Conservation (phyloP, 2,113 vertebrate species). For the Nymphicus hollandicus region DNA sequence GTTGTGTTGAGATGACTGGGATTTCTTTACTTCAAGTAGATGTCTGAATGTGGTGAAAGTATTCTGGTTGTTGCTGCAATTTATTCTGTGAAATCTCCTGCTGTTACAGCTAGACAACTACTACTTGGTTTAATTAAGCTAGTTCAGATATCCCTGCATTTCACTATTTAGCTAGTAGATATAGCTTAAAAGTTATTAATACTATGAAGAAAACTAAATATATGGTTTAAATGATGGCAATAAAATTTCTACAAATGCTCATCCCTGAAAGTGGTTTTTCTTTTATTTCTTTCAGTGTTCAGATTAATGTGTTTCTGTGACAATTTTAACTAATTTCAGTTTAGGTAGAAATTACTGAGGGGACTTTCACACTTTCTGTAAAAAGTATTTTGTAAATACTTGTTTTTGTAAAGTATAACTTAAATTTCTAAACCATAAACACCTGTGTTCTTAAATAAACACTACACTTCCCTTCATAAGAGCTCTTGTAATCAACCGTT, state of each 20-base stretch:
- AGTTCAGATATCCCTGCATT: background rate
- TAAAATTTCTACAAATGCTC: background rate
- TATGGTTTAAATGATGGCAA: background rate
- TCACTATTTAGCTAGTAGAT: background rate
- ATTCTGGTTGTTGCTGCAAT: background rate
- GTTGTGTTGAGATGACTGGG: background rate
- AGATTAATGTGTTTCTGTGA: background rate
- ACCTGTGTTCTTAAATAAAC: background rate
- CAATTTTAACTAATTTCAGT: background rate
- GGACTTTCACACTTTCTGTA: background rate
- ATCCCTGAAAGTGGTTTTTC: background rate
- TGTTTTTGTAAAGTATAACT: background rate
- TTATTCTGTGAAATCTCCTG: background rate
- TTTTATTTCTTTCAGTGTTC: background rate
- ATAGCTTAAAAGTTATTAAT: background rate
- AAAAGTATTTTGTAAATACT: background rate
- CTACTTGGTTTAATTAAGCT: background rate
- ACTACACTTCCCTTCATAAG: background rate
- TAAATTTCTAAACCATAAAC: background rate
- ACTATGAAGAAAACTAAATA: background rate
- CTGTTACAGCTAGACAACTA: background rate
- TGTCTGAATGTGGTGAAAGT: background rate
- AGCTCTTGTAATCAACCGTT: background rate
- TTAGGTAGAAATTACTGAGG: background rate
- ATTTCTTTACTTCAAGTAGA: background rate